A percentile compares a stretch with the other conserved stretches of the same genome.
phyloP scores from a whole-genome alignment of 2,797 vertebrate genomes.

The Gobio occitaniae region DNA sequence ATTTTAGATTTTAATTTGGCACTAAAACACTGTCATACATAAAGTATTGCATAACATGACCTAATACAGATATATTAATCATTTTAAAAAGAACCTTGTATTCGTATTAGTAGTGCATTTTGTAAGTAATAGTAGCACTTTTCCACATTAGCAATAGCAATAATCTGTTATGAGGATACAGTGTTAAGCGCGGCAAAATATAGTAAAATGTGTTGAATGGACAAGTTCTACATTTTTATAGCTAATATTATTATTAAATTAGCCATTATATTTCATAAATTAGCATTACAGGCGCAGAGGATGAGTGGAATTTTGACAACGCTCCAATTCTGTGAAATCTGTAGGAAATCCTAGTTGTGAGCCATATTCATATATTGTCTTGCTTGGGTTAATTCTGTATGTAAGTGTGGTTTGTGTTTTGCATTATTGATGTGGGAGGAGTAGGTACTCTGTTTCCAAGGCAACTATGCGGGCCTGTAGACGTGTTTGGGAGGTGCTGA shows the following conservation, averaged over 20 bases:
- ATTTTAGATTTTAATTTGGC: not conserved
- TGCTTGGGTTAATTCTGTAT: constrained; percentile 7
- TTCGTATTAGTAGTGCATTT: not conserved
- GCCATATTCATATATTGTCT: not conserved
- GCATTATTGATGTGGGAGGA: constrained; percentile 62
- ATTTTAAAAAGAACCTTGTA: not conserved
- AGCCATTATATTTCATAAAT: not conserved
- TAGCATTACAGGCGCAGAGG: not conserved
- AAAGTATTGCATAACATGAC: not conserved
- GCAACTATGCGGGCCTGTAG: constrained; percentile 88
- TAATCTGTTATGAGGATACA: not conserved
- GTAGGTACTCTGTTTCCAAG: constrained; percentile 85
- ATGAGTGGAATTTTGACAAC: not conserved
- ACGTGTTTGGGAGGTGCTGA: constrained; percentile 83
- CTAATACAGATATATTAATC: not conserved
- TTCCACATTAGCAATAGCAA: not conserved
- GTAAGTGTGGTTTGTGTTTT: constrained; percentile 29
- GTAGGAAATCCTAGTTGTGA: not conserved
- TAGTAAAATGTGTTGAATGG: not conserved
- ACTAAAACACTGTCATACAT: not conserved
- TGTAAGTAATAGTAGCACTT: not conserved
- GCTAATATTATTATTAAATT: not conserved
- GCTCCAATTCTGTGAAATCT: not conserved
- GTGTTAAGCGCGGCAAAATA: not conserved
- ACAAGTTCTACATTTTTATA: not conserved